Evolutionary conservation across 2,797 vertebrate genomes (phyloP), one percentile per base, ranked within the genome.

Genomic region (Bovichtus variegatus): DNA sequence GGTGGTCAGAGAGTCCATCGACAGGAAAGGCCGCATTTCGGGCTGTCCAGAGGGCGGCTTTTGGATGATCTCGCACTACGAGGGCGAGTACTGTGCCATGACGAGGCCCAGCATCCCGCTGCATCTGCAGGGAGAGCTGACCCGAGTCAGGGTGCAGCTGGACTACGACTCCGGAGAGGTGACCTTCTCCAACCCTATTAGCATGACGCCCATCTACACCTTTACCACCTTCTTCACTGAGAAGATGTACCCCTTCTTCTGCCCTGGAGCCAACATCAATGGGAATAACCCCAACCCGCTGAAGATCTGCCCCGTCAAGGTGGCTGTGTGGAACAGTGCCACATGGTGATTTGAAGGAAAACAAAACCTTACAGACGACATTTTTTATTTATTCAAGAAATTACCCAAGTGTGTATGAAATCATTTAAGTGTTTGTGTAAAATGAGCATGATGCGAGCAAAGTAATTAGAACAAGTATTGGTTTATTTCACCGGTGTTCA

Each of bases 161-260:
- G 94, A 96, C 86, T 95, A 89, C 2, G 90, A 94, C 8, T 74
- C 82, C 0, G 95, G 95, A 2, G 90, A 95, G 84, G 94, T 96
- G 74, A 74, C 59, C 54, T 96, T 96, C 85, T 93, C 93, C 71
- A 83, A 96, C 80, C 91, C 95, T 0, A 15, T 93, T 71, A 91
- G 67, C 81, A 92, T 95, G 93, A 92, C 54, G 4, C 73, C 87
- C 58, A 91, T 96, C 79, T 95, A 95, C 92, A 93, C 94, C 65
- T 96, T 96, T 80, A 79, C 13, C 0, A 93, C 88, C 73, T 74
- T 80, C 71, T 96, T 96, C 76, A 93, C 91, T 3, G 92, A 95
- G 73, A 95, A 72, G 81, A 92, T 96, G 91, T 95, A 88, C 79
- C 95, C 95, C 6, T 96, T 96, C 85, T 95, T 96, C 89, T 96